Percentiles rank a stretch among this genome's conserved stretches.
phyloP scores from a whole-genome alignment of 2,797 vertebrate genomes.

The Acanthopagrus latus region DNA sequence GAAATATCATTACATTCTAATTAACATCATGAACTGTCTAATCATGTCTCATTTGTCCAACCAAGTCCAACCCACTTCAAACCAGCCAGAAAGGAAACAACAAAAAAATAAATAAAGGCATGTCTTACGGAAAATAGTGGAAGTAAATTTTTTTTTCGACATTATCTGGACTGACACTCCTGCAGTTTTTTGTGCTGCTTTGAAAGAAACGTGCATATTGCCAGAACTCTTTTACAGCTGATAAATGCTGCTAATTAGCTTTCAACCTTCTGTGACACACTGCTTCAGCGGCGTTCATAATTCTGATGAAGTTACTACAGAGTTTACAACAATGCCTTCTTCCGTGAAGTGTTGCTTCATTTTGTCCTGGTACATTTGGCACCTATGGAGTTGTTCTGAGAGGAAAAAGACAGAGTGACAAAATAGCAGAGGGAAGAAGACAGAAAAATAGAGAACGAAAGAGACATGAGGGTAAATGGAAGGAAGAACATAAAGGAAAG shows the following conservation, averaged over 20 bases:
- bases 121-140: too few relatives aligned
- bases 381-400: neutral
- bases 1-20: too few relatives aligned
- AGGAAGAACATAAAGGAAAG: neutral
- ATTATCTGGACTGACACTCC: neutral
- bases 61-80: too few relatives aligned
- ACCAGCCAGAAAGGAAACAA: neutral
- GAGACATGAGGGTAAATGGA: neutral
- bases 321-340: slow-evolving; percentile 3
- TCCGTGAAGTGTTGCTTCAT: neutral
- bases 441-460: neutral
- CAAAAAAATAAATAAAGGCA: too few relatives aligned
- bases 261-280: slow-evolving; percentile 25
- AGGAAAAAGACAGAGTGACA: neutral
- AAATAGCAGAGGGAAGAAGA: neutral
- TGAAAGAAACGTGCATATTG: slow-evolving; percentile 23
- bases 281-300: neutral
- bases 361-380: neutral
- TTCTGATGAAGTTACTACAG: slow-evolving; percentile 17
- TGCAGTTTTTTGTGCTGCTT: neutral
- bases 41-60: too few relatives aligned
- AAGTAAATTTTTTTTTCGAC: too few relatives aligned
- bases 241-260: slow-evolving; percentile 39
- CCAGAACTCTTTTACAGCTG: slow-evolving; percentile 1
- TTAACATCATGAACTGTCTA: too few relatives aligned